Evolutionary conservation across 2,888 invertebrate genomes (phyloP).

Genomic region (Eristalinus aeneus): DNA sequence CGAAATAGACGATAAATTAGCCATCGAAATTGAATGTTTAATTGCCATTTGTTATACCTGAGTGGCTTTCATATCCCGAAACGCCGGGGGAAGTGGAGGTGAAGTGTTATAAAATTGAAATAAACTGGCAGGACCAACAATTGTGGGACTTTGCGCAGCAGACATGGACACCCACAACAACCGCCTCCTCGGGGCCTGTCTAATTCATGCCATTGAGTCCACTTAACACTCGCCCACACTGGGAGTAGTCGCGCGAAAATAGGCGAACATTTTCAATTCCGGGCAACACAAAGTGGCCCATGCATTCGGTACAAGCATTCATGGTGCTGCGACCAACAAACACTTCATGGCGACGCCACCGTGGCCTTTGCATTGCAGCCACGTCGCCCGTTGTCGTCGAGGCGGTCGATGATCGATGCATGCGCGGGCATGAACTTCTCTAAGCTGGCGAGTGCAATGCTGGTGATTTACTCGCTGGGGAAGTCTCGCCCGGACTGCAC

Average conservation of each 20-base stretch:
- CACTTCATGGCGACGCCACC: constrained; percentile 53
- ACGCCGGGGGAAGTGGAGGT: constrained; percentile 11
- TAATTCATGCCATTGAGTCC: constrained; percentile 66
- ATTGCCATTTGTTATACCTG: constrained; percentile 64
- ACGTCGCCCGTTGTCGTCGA: constrained; percentile 40
- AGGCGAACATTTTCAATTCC: constrained; percentile 56
- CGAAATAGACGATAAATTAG: constrained; percentile 64
- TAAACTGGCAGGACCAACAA: background rate
- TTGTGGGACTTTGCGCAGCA: constrained; percentile 27
- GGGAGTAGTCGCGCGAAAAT: constrained; percentile 59
- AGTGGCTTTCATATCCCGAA: constrained; percentile 40
- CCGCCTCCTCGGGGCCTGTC: constrained; percentile 50
- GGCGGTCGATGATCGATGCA: constrained; percentile 62
- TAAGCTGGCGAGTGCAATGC: constrained; percentile 12
- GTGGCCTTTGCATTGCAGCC: constrained; percentile 16
- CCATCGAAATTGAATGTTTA: constrained; percentile 56
- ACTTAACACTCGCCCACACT: constrained; percentile 70
- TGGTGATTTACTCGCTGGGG: constrained; percentile 61
- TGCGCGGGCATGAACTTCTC: constrained; percentile 62
- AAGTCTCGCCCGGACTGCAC: constrained; percentile 35
- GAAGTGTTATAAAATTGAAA: constrained; percentile 27
- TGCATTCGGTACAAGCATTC: constrained; percentile 43
- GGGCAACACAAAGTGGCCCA: constrained; percentile 51
- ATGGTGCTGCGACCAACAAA: constrained; percentile 18
- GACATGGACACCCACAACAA: constrained; percentile 16